Base-by-base conservation (phyloP, 1,140 invertebrate genomes). In the Apocrypta bakeri region DNA sequence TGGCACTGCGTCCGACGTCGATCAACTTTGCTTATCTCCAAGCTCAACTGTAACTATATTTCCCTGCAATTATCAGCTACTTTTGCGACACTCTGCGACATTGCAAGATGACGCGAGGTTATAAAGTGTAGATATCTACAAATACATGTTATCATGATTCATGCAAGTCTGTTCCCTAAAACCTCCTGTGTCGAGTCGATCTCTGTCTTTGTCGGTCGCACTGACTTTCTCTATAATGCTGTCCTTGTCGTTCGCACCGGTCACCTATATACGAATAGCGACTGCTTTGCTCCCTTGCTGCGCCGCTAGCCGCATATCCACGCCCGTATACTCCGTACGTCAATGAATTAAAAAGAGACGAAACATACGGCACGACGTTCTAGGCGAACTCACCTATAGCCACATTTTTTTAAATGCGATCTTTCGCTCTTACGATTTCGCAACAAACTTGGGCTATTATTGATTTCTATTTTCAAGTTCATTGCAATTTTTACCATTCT, bases 81-180 rank as follows among this genome's bases (percentile, higher is more conserved):
- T 14, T 14, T 64, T 11, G 24, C 21, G 9, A 64, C 0, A 42
- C 37, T 79, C n/a, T 7, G 61, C 63, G 25, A 74, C 42, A 75
- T 75, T 79, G 48, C 77, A 83, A 79, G 64, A 83, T 80, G 76
- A 83, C 75, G 69, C 21, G 82, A 83, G 82, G 82, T 83, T 83
- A 83, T 79, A 74, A 78, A 40, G 33, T 69, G 25, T n/a, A 40
- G 25, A 77, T 68, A 71, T 76, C 81, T 72, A 21, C 64, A 76
- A 71, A 56, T 76, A 71, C 66, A 71, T 82, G 81, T 81, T 81
- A 81, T 81, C 80, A 69, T 81, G 72, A 82, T 77, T 82, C 81
- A 82, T 66, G 17, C 24, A 66, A 33, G 81, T 76, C 48, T 48
- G 61, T 81, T 75, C 79, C 37, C 33, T 42, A 31, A 29, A 21